Base-by-base conservation (phyloP, 2,888 invertebrate species). In the Andrena praecox region DNA sequence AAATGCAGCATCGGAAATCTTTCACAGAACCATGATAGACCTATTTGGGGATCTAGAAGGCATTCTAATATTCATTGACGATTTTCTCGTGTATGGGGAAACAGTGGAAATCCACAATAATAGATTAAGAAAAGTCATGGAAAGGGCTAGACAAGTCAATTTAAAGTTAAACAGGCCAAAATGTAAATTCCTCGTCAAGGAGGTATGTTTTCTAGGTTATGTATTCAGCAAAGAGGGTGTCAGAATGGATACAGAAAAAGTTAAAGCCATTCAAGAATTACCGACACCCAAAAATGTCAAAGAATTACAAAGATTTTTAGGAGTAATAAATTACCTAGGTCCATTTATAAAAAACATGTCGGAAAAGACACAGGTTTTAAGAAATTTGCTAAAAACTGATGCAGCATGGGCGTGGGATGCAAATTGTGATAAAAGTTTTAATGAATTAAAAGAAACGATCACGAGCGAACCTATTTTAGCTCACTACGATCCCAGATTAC, bases 1-100 rank as follows among this genome's bases (percentile, higher is more conserved):
- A 50, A 50, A 50, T n/a, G 50, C 50, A 50, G 50, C 50, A 50
- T 50, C 50, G n/a, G 50, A 50, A 50, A 50, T 50, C n/a, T 50
- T 50, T 50, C 50, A 50, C 16, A 50, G 50, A 50, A 50, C 50
- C 50, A 50, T 50, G n/a, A 3, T 50, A 50, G 50, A 50, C 50
- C n/a, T 50, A 50, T 50, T 50, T 6, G 50, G 16, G 1, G 50
- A 50, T 6, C 12, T 50, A 12, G 50, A 50, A n/a, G 50, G 50
- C n/a, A n/a, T 50, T 2, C n/a, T 50, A 50, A 50, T 50, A 50
- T 50, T 50, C 50, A n/a, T 50, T 16, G 50, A 50, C 2, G 50
- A 50, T n/a, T 50, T 50, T 50, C 50, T 50, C 16, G 50, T 50
- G 5, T 50, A 50, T 1, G 50, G 50, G 50, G 50, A 50, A n/a